phyloP scores from a whole-genome alignment of 2,888 invertebrate genomes.

The Epicampocera succincta region DNA sequence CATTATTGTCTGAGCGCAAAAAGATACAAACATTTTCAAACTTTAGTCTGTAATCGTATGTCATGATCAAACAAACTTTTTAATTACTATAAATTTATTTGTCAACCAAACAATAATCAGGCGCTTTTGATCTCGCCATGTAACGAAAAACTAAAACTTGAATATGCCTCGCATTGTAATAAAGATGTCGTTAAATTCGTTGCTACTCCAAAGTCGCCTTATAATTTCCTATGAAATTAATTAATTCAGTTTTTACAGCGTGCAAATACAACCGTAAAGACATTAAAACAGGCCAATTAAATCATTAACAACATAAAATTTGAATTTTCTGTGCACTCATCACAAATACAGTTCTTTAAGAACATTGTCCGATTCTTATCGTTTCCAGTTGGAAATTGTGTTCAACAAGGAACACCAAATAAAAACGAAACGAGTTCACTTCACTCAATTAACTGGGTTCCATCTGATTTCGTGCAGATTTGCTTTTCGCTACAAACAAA shows the following conservation, averaged over 20 bases:
- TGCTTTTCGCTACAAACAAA: not conserved
- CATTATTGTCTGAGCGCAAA: no score
- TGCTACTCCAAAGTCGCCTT: not conserved
- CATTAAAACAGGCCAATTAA: constrained; percentile 2
- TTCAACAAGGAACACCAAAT: not conserved
- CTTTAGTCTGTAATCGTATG: not conserved
- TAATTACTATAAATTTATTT: constrained; percentile 4
- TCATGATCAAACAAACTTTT: not conserved
- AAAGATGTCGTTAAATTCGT: constrained; percentile 3
- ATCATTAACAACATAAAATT: not conserved
- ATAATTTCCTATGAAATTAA: constrained; percentile 19
- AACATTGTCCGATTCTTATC: constrained; percentile 1
- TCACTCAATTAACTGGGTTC: not conserved
- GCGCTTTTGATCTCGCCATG: no score
- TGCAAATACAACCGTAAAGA: not conserved
- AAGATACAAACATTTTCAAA: no score
- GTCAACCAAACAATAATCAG: not conserved
- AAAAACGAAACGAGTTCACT: constrained; percentile 7
- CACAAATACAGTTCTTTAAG: no score
- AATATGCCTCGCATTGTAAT: not conserved
- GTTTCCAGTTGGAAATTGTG: not conserved
- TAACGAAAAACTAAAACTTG: not conserved
- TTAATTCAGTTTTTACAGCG: not conserved
- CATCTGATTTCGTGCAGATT: not conserved
- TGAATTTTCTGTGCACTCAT: not conserved